phyloP scores from a whole-genome alignment of 2,888 invertebrate genomes.

The Dorcus parallelipipedus region DNA sequence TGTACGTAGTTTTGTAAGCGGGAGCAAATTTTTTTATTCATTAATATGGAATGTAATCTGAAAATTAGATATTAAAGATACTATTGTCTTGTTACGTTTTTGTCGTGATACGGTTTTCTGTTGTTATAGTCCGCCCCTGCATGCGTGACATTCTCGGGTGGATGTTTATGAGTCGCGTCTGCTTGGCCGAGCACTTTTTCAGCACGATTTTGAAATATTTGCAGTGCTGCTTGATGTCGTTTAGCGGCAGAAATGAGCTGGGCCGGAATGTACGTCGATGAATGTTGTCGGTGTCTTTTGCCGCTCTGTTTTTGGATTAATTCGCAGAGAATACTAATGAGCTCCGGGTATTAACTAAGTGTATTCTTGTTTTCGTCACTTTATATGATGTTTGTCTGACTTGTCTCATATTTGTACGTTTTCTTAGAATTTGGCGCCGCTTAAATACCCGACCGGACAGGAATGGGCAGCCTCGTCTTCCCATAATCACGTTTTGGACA shows the following conservation, averaged over 20 bases:
- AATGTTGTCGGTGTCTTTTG: constrained; percentile 46
- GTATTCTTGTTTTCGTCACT: constrained; percentile 46
- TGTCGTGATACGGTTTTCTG: background rate
- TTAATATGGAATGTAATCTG: too few relatives aligned
- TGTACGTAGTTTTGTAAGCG: too few relatives aligned
- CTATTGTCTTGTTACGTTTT: background rate
- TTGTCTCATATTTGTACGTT: constrained; percentile 2
- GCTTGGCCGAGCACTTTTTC: constrained; percentile 44
- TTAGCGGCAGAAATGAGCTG: constrained; percentile 47
- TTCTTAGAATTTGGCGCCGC: background rate
- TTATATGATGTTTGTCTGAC: constrained; percentile 15
- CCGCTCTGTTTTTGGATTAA: constrained; percentile 49
- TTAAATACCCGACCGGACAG: background rate
- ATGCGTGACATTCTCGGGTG: constrained; percentile 33
- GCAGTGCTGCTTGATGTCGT: constrained; percentile 45
- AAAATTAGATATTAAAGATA: background rate
- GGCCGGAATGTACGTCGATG: constrained; percentile 42
- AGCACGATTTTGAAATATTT: constrained; percentile 49
- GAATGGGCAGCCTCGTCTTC: background rate
- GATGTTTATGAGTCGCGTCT: constrained; percentile 46
- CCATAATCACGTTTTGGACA: constrained; percentile 1
- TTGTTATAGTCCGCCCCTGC: constrained; percentile 9
- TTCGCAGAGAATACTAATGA: constrained; percentile 50
- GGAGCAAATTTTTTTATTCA: too few relatives aligned
- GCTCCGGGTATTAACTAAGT: constrained; percentile 45